Evolutionary conservation across 2,113 vertebrate species (phyloP).

Genomic region (Pseudolaguvia tuberculata): DNA sequence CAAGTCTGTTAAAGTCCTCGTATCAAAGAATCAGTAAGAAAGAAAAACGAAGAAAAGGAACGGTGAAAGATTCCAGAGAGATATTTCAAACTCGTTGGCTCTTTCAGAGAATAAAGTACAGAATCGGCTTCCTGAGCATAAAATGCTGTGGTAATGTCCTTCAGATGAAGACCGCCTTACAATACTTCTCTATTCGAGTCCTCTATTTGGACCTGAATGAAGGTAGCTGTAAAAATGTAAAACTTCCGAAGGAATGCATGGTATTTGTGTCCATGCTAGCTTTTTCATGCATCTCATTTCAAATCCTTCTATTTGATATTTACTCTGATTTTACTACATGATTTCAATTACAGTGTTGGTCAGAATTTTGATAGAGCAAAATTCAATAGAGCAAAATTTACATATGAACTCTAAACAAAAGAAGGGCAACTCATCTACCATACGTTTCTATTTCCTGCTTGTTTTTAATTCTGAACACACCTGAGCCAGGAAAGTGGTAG

Average conservation of each 20-base stretch:
- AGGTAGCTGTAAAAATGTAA: neutral
- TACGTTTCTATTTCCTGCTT: too few relatives aligned
- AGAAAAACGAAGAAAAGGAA: too few relatives aligned
- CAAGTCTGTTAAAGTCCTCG: constrained; percentile 6
- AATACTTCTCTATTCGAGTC: neutral
- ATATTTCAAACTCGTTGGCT: constrained; percentile 2
- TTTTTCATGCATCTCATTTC: neutral
- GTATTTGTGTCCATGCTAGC: neutral
- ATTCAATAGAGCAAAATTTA: too few relatives aligned
- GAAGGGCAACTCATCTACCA: too few relatives aligned
- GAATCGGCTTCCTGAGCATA: neutral
- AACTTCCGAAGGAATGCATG: neutral
- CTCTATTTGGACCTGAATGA: neutral
- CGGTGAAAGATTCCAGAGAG: constrained; percentile 1
- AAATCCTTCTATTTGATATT: neutral
- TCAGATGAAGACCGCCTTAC: neutral
- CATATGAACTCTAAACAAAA: too few relatives aligned
- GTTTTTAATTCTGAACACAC: too few relatives aligned
- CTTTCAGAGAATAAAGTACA: constrained; percentile 2
- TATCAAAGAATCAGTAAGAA: neutral
- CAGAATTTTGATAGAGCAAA: too few relatives aligned
- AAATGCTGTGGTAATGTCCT: constrained; percentile 13
- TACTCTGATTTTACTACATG: neutral
- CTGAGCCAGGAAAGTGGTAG: too few relatives aligned
- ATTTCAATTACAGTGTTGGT: neutral